A percentile compares a stretch with the other conserved stretches of the same genome.
These are phyloP conservation scores for Nerophis lumbriciformis DNA, from an alignment of 2,113 vertebrate species.

Conservation along the genomic window DNA sequence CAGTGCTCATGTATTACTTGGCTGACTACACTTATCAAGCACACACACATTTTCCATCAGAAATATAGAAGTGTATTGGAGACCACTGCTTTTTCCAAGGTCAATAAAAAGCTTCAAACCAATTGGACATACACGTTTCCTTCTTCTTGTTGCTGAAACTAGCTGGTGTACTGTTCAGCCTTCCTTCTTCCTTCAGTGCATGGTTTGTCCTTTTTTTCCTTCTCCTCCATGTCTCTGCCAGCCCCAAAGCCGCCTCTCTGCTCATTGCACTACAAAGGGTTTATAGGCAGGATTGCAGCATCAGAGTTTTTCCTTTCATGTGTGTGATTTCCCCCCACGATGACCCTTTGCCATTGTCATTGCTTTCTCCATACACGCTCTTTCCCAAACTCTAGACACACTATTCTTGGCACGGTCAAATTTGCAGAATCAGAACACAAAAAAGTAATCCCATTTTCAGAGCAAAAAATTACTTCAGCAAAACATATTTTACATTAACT, in stretches of 20 bases:
- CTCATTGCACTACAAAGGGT: slow-evolving; percentile 73
- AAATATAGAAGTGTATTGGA: slow-evolving; percentile 23
- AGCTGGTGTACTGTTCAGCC: slow-evolving; percentile 37
- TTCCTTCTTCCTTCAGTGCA: slow-evolving; percentile 25
- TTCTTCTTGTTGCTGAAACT: slow-evolving; percentile 48
- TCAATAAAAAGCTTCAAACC: slow-evolving; percentile 52
- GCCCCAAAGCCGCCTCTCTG: slow-evolving; percentile 33
- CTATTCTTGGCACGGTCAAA: slow-evolving; percentile 11
- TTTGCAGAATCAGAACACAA: not conserved
- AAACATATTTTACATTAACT: not conserved
- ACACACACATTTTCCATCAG: slow-evolving; percentile 3
- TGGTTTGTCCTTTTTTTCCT: slow-evolving; percentile 20
- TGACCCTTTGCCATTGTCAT: slow-evolving; percentile 31
- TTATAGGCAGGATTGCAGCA: slow-evolving; percentile 46
- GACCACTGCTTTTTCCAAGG: slow-evolving; percentile 47
- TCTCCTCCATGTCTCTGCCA: slow-evolving; percentile 7
- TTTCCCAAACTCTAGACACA: slow-evolving; percentile 1
- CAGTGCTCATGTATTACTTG: not conserved
- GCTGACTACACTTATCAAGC: slow-evolving; percentile 3
- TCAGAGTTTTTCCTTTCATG: slow-evolving; percentile 55
- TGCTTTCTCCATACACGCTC: slow-evolving; percentile 25
- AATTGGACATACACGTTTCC: slow-evolving; percentile 49
- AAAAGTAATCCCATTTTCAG: slow-evolving; percentile 1
- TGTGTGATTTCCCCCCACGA: slow-evolving; percentile 1
- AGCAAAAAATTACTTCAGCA: not conserved